Evolutionary conservation across 2,797 vertebrate species (phyloP), one percentile per base, ranked within the genome.

Genomic region (Darevskia mixta): DNA sequence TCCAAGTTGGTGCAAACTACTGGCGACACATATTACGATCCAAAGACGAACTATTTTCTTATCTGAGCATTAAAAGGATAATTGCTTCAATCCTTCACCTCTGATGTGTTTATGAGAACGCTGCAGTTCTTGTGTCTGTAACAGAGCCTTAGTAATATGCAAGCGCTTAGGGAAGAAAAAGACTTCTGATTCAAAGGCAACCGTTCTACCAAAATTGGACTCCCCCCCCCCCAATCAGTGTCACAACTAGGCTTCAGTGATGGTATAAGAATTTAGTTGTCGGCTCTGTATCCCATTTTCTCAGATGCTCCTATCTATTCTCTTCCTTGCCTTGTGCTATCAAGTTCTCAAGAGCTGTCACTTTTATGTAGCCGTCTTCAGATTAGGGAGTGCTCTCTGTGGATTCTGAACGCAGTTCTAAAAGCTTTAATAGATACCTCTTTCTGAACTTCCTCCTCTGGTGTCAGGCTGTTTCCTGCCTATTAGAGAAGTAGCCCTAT

Each of bases 241-340:
- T 38, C 25, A 3, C 43, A 58, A 3, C 8, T 64, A 49, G 83
- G 79, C 35, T 1, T 4, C 35, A 61, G 79, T 49, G 1, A 7
- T 76, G n/a, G 23, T 0, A 0, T n/a, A 10, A 79, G 67, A 75
- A 17, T 80, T 35, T 55, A 72, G 58, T 81, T 90, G 79, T 89
- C 75, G 84, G 82, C 41, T 87, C 64, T 61, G 69, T 71, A 55
- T 72, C 27, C 76, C 79, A 25, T n/a, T 90, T 92, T 85, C 20
- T 73, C 81, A 43, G 82, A n/a, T 85, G 69, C 27, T 8, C 49
- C 45, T 38, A 43, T 87, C 20, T 85, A 18, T 81, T 91, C 43
- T 45, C 41, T 88, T 82, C 49, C 83, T 61, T 88, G 20, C 58
- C 35, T 32, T 3, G 1, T 17, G 7, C 82, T 86, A 67, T 32